Conservation (phyloP, 2,888 invertebrate species). For the Ornithoptera priamus region DNA sequence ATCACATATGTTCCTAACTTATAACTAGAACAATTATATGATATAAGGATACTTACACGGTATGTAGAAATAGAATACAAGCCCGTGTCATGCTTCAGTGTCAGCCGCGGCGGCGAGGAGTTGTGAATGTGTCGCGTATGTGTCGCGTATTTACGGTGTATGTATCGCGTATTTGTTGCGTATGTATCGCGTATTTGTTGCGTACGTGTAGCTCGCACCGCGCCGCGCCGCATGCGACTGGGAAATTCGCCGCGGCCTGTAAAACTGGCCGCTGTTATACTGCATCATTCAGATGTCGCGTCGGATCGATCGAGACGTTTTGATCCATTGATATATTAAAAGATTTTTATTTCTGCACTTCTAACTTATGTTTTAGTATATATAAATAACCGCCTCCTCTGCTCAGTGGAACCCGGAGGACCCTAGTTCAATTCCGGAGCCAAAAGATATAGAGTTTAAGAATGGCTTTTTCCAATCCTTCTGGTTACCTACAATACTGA, state of each 20-base stretch:
- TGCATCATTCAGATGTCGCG: slow-evolving; percentile 31
- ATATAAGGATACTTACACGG: slow-evolving; percentile 13
- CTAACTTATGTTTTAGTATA: not conserved
- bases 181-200: too few relatives aligned
- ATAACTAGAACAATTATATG: too few relatives aligned
- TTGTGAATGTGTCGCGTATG: too few relatives aligned
- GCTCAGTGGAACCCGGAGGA: too few relatives aligned
- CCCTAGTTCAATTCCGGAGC: too few relatives aligned
- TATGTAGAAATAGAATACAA: slow-evolving; percentile 10
- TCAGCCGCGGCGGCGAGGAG: slow-evolving; percentile 2
- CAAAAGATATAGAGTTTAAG: too few relatives aligned
- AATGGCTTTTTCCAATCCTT: too few relatives aligned
- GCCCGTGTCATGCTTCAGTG: slow-evolving; percentile 19
- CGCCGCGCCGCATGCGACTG: slow-evolving; percentile 26
- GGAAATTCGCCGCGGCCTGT: slow-evolving; percentile 32
- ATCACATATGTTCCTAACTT: too few relatives aligned
- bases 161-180: too few relatives aligned
- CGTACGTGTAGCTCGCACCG: not conserved
- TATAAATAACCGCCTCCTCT: too few relatives aligned
- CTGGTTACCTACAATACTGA: too few relatives aligned
- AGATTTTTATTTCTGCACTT: not conserved
- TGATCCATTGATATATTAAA: slow-evolving; percentile 30
- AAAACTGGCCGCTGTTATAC: slow-evolving; percentile 34
- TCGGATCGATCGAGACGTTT: slow-evolving; percentile 18
- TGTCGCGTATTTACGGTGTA: too few relatives aligned